Percentiles rank a stretch among this genome's conserved stretches.
phyloP scores from a whole-genome alignment of 1,140 invertebrate genomes.

The Caenorhabditis inopinata region DNA sequence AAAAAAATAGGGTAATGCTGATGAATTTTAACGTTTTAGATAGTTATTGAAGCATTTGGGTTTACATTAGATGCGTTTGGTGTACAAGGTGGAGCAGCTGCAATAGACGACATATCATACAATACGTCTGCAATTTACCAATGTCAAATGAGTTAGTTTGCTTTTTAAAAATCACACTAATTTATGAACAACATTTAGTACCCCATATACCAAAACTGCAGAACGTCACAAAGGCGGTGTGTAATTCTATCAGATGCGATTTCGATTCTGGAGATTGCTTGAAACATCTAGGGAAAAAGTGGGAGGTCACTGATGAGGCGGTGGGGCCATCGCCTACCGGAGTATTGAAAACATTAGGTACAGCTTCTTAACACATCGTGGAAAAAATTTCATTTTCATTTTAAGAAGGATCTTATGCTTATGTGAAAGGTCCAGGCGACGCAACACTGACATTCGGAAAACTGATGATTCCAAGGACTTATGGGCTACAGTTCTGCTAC shows the following conservation, averaged over 20 bases:
- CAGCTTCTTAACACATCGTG: not conserved
- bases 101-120: slow-evolving; percentile 55
- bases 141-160: slow-evolving; percentile 55
- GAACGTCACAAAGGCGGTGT: slow-evolving; percentile 47
- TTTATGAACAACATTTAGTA: slow-evolving; percentile 44
- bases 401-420: slow-evolving; percentile 51
- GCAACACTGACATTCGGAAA: slow-evolving; percentile 43
- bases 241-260: slow-evolving; percentile 47
- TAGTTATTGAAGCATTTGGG: slow-evolving; percentile 57
- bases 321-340: slow-evolving; percentile 53
- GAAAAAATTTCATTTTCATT: not conserved
- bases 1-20: not conserved
- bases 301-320: slow-evolving; percentile 43
- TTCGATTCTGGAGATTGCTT: slow-evolving; percentile 53
- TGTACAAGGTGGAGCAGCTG: slow-evolving; percentile 54
- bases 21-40: slow-evolving; percentile 36
- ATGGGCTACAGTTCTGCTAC: slow-evolving; percentile 53
- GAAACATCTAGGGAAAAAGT: slow-evolving; percentile 50
- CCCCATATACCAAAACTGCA: slow-evolving; percentile 51
- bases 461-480: slow-evolving; percentile 45
- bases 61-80: slow-evolving; percentile 58
- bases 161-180: not conserved
- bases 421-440: slow-evolving; percentile 49
- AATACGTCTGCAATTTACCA: slow-evolving; percentile 55
- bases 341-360: slow-evolving; percentile 37